These are phyloP conservation scores for Recurvirostra avosetta DNA, from an alignment of 2,113 vertebrate genomes.

Conservation along the genomic window DNA sequence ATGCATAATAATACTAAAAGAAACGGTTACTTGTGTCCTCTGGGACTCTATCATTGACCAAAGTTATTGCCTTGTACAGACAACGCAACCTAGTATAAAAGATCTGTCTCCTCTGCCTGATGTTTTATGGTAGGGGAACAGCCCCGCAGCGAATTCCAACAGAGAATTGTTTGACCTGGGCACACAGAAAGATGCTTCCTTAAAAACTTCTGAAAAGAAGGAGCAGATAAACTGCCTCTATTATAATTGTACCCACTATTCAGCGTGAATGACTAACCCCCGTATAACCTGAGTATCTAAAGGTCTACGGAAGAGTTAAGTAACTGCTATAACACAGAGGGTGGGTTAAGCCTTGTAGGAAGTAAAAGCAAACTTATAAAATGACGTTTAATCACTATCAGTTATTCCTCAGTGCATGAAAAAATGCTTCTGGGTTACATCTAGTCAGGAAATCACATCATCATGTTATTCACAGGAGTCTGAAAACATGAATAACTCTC, in stretches of 20 bases:
- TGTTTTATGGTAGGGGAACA: slow-evolving; percentile 11
- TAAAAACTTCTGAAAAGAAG: background rate
- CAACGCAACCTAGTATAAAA: background rate
- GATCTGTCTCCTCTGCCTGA: background rate
- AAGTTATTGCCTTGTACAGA: background rate
- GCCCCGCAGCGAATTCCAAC: background rate
- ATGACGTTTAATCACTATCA: background rate
- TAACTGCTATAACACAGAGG: background rate
- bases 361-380: background rate
- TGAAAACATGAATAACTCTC: background rate
- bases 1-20: background rate
- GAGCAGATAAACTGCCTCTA: background rate
- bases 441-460: slow-evolving; percentile 42
- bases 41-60: background rate
- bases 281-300: background rate
- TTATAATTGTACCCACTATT: background rate
- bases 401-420: background rate
- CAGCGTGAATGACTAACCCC: background rate
- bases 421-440: background rate
- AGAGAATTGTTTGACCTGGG: background rate
- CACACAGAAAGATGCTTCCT: background rate
- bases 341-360: background rate
- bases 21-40: background rate
- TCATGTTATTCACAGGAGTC: slow-evolving; percentile 23
- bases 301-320: background rate